These are phyloP conservation scores for Pogonomyrmex californicus DNA, from an alignment of 1,140 invertebrate species.

Conservation along the genomic window DNA sequence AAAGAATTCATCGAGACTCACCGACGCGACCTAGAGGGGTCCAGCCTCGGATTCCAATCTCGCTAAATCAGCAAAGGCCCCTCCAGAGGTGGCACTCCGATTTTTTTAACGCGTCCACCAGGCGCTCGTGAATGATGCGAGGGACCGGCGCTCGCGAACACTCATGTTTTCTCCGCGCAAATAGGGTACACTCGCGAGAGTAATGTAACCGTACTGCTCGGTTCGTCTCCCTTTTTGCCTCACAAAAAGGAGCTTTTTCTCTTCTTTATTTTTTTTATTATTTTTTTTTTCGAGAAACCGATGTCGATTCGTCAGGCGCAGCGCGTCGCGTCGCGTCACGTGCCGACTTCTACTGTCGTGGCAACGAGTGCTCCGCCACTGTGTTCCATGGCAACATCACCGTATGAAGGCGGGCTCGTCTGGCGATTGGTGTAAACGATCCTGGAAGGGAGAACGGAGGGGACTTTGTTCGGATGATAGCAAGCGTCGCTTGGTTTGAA, in stretches of 20 bases:
- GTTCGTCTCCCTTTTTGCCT: neutral
- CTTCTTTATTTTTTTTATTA: neutral
- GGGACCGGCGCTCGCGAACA: slow-evolving; percentile 57
- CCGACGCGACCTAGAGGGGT: slow-evolving; percentile 41
- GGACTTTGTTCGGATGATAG: slow-evolving; percentile 55
- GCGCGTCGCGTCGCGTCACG: slow-evolving; percentile 58
- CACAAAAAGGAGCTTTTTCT: neutral
- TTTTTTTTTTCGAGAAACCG: neutral
- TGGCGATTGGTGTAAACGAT: slow-evolving; percentile 65
- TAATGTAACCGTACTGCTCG: neutral
- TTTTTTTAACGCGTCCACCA: slow-evolving; percentile 53
- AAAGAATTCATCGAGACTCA: slow-evolving; percentile 52
- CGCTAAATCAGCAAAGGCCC: slow-evolving; percentile 39
- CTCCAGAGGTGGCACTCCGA: slow-evolving; percentile 47
- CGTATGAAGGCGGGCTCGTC: slow-evolving; percentile 74
- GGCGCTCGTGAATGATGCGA: slow-evolving; percentile 12
- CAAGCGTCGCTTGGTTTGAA: slow-evolving; percentile 10
- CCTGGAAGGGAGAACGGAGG: slow-evolving; percentile 60
- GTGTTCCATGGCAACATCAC: slow-evolving; percentile 73
- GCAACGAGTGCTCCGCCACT: slow-evolving; percentile 81
- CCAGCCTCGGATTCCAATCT: slow-evolving; percentile 43
- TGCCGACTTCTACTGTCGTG: slow-evolving; percentile 73
- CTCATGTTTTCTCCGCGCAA: slow-evolving; percentile 43
- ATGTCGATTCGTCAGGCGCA: slow-evolving; percentile 27
- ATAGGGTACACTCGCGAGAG: slow-evolving; percentile 15